phyloP scores from a whole-genome alignment of 2,888 invertebrate species.

The Leptopilina myrica region DNA sequence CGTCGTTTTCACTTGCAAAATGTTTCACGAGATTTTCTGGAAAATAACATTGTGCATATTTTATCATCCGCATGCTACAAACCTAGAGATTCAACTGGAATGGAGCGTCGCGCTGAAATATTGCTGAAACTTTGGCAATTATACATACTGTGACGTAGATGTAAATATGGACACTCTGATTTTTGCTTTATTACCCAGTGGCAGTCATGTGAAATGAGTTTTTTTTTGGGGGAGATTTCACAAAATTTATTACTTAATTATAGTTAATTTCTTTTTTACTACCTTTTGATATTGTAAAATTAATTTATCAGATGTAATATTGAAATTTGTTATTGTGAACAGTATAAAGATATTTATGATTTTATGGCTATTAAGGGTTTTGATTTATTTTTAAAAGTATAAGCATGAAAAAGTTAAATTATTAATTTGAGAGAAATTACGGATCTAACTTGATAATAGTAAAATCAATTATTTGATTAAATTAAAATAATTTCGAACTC shows the following conservation, averaged over 20 bases:
- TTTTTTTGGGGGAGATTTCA: neutral
- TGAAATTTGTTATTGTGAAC: too few relatives aligned
- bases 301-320: too few relatives aligned
- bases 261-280: too few relatives aligned
- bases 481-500: too few relatives aligned
- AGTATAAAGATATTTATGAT: too few relatives aligned
- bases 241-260: neutral
- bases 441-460: too few relatives aligned
- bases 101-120: slow-evolving; percentile 52
- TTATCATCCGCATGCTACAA: slow-evolving; percentile 54
- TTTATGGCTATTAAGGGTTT: too few relatives aligned
- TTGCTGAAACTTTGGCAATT: slow-evolving; percentile 61
- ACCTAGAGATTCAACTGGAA: slow-evolving; percentile 52
- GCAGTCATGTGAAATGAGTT: neutral
- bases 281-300: too few relatives aligned
- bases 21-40: slow-evolving; percentile 38
- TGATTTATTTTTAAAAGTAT: too few relatives aligned
- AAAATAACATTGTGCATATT: slow-evolving; percentile 45
- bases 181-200: slow-evolving; percentile 25
- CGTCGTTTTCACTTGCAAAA: slow-evolving; percentile 38
- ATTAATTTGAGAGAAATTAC: too few relatives aligned
- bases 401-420: too few relatives aligned
- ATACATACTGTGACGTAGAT: slow-evolving; percentile 54
- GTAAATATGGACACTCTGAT: slow-evolving; percentile 49
- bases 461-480: too few relatives aligned